A percentile compares a stretch with the other conserved stretches of the same genome.
These are phyloP conservation scores for Mionectes macconnelli DNA, from an alignment of 2,113 vertebrate species.

Conservation along the genomic window DNA sequence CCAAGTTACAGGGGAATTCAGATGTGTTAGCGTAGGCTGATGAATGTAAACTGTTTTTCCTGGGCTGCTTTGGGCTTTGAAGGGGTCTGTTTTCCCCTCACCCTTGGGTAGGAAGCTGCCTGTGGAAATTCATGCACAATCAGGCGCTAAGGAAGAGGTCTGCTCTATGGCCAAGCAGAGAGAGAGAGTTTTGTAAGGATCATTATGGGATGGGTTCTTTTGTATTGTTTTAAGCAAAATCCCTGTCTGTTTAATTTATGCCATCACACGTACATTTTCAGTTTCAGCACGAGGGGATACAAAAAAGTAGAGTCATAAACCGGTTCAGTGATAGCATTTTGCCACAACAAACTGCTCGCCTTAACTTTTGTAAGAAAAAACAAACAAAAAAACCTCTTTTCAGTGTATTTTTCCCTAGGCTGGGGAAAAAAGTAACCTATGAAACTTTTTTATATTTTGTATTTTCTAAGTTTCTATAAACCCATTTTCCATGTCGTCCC, in stretches of 20 bases:
- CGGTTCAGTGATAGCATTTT: conserved; percentile 51
- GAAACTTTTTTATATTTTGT: conserved; percentile 75
- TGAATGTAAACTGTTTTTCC: not conserved
- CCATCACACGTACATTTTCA: not conserved
- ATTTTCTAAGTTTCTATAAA: conserved; percentile 76
- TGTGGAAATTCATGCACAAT: conserved; percentile 28
- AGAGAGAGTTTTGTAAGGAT: not conserved
- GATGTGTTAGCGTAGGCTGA: not conserved
- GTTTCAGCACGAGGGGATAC: conserved; percentile 27
- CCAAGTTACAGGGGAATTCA: not conserved
- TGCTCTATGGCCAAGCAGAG: not conserved
- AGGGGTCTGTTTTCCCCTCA: not conserved
- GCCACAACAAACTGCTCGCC: conserved; percentile 74
- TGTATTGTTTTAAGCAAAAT: not conserved
- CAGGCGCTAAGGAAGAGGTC: not conserved
- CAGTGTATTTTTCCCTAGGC: conserved; percentile 69
- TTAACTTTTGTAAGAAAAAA: conserved; percentile 80
- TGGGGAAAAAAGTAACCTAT: conserved; percentile 41
- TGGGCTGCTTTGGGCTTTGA: not conserved
- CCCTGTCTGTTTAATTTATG: not conserved
- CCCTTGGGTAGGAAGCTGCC: not conserved
- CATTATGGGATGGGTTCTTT: not conserved
- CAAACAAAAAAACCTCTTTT: conserved; percentile 44
- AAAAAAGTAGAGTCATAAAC: conserved; percentile 26
- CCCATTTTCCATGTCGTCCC: conserved; percentile 31